Conservation (phyloP, 2,888 invertebrate genomes). For the Tanypteryx hageni region DNA sequence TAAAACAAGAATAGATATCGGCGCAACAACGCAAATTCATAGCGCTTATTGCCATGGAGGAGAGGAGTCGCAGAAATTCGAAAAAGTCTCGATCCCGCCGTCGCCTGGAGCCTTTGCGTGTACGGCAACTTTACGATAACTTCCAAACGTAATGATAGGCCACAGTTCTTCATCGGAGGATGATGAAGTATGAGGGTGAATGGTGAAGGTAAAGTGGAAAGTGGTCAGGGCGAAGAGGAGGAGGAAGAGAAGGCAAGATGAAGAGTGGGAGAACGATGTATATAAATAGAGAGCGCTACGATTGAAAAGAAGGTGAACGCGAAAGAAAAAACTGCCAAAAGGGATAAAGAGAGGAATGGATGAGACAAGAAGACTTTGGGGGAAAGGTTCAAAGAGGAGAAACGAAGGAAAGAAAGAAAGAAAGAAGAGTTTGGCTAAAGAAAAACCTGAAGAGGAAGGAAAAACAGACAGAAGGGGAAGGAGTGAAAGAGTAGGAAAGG, state of each 20-base stretch:
- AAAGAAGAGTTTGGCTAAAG: not conserved
- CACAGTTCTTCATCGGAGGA: not conserved
- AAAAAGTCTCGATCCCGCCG: not conserved
- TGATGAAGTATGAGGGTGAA: conserved; percentile 1
- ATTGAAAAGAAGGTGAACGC: not conserved
- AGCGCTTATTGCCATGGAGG: too few species aligned
- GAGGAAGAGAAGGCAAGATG: not conserved
- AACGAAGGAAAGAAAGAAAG: not conserved
- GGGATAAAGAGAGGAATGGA: not conserved
- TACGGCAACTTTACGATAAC: conserved; percentile 7
- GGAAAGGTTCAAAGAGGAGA: not conserved
- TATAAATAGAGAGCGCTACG: not conserved
- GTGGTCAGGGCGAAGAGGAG: not conserved
- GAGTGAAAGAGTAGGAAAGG: not conserved
- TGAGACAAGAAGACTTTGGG: not conserved
- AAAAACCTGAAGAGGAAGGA: not conserved
- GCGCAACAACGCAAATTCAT: too few species aligned
- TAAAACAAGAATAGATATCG: too few species aligned
- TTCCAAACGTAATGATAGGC: conserved; percentile 23
- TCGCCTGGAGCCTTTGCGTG: not conserved
- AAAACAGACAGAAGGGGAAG: not conserved
- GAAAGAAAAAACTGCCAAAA: not conserved
- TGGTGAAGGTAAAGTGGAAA: not conserved
- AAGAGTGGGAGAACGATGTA: not conserved
- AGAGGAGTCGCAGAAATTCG: not conserved